These are phyloP conservation scores for Desmodus rotundus DNA, from an alignment of 2,113 vertebrate species.

Conservation along the genomic window DNA sequence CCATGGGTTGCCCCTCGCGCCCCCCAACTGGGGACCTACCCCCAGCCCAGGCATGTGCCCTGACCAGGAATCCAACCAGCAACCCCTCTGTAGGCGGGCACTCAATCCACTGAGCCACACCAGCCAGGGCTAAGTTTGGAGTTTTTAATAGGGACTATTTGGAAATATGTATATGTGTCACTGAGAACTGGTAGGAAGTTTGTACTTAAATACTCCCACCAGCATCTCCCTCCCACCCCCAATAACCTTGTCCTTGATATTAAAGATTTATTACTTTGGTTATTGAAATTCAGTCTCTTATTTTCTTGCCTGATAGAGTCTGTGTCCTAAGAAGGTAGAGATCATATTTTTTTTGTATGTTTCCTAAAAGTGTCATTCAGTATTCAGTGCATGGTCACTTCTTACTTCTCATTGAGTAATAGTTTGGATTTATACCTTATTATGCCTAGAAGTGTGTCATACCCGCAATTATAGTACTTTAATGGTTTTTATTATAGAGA, in stretches of 20 bases:
- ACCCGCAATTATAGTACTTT: neutral
- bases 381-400: neutral
- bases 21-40: too few relatives aligned
- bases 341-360: neutral
- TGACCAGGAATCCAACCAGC: too few relatives aligned
- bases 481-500: neutral
- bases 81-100: too few relatives aligned
- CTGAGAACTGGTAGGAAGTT: neutral
- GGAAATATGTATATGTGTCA: neutral
- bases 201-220: neutral
- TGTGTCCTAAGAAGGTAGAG: neutral
- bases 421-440: neutral
- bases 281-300: neutral
- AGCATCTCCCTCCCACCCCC: neutral
- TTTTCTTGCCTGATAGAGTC: neutral
- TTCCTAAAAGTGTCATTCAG: conserved; percentile 12
- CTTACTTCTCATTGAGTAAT: neutral
- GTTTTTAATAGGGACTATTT: neutral
- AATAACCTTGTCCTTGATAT: neutral
- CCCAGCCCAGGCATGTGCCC: too few relatives aligned
- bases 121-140: neutral
- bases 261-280: neutral
- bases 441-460: neutral
- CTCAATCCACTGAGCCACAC: too few relatives aligned
- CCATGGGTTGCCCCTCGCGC: too few relatives aligned